Conservation (phyloP, 2,113 vertebrate species). For the Protobothrops mucrosquamatus region DNA sequence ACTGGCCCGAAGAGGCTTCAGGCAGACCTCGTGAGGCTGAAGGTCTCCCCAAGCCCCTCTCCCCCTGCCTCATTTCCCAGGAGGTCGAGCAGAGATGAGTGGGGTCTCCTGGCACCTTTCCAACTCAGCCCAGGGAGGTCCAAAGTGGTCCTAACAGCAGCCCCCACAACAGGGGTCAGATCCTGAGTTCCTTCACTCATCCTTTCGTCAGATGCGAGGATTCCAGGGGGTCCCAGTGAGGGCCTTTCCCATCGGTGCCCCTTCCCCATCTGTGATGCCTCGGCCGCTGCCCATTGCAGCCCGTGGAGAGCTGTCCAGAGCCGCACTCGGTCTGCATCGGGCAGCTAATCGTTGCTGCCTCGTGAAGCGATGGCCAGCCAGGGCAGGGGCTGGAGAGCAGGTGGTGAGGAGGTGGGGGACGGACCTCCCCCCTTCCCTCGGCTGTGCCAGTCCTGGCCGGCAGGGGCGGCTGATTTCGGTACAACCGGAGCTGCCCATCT, state of each 20-base stretch:
- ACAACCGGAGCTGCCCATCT: not conserved
- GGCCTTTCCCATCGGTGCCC: not conserved
- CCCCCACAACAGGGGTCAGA: not conserved
- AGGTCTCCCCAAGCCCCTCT: no score
- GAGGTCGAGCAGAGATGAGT: not conserved
- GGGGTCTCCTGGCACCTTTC: not conserved
- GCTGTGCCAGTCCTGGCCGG: not conserved
- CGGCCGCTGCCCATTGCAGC: rapidly evolving
- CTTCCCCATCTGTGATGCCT: not conserved
- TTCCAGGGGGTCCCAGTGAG: not conserved
- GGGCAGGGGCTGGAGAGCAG: not conserved
- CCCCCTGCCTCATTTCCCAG: not conserved
- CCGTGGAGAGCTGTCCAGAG: not conserved
- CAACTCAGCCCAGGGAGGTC: not conserved
- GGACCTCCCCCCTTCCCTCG: not conserved
- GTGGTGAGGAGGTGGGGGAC: rapidly evolving
- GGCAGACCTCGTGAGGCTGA: no score
- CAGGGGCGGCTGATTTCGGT: not conserved
- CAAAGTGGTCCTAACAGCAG: not conserved
- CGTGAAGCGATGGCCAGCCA: not conserved
- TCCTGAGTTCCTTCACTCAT: not conserved
- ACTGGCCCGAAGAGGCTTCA: not conserved
- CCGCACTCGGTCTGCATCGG: not conserved
- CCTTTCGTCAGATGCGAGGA: not conserved
- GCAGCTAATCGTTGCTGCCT: not conserved